Percentiles rank a stretch among this genome's conserved stretches.
phyloP scores from a whole-genome alignment of 2,113 vertebrate genomes.

The Gorsachius goisagi region DNA sequence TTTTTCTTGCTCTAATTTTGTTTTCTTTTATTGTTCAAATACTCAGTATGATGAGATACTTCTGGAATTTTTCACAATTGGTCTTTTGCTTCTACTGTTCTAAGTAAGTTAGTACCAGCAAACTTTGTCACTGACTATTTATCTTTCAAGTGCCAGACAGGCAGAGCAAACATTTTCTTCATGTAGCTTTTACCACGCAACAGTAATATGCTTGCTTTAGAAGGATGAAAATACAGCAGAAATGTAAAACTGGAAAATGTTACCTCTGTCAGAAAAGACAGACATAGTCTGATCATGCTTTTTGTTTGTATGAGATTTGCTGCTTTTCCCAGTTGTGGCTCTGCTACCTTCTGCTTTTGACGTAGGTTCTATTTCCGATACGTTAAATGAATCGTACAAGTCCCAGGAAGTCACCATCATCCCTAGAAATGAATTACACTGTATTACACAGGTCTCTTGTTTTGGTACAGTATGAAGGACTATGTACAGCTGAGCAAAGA shows the following conservation, averaged over 20 bases:
- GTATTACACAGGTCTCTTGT: background rate
- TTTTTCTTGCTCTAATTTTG: background rate
- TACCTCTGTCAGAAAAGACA: slow-evolving; percentile 73
- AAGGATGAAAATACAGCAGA: background rate
- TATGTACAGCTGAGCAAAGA: background rate
- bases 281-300: background rate
- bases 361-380: background rate
- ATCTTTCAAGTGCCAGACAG: background rate
- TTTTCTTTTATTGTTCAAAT: background rate
- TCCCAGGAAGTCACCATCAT: slow-evolving; percentile 79
- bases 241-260: background rate
- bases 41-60: background rate
- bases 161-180: background rate
- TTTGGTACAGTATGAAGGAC: background rate
- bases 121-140: background rate
- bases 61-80: background rate
- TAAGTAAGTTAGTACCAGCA: background rate
- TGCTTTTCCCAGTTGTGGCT: background rate
- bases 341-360: background rate
- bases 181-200: background rate
- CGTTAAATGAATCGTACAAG: slow-evolving; percentile 68
- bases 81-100: background rate
- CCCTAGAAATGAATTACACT: slow-evolving; percentile 58
- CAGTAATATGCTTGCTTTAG: background rate
- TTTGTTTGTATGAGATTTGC: background rate